Conservation (phyloP, 1,140 invertebrate species). For the Pachyrhynchus sulphureomaculatus region DNA sequence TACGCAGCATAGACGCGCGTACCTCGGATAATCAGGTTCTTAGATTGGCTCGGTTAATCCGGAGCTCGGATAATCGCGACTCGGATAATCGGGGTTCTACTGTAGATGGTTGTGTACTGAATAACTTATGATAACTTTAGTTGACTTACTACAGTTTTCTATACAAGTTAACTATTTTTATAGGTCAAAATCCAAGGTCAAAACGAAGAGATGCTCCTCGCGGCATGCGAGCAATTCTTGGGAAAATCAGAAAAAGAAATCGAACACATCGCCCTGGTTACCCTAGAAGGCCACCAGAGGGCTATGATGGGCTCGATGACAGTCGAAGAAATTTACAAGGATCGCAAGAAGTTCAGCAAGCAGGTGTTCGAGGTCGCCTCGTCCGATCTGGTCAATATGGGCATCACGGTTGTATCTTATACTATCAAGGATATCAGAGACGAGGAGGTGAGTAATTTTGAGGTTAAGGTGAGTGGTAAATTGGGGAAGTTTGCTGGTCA, state of each 20-base stretch:
- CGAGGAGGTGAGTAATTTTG: too few relatives aligned
- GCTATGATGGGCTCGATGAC: conserved; percentile 99
- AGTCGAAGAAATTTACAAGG: conserved; percentile 98
- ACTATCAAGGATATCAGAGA: conserved; percentile 97
- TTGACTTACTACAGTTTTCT: too few relatives aligned
- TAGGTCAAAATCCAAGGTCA: conserved; percentile 92
- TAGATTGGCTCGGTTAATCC: too few relatives aligned
- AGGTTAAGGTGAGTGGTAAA: too few relatives aligned
- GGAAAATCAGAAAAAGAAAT: conserved; percentile 90
- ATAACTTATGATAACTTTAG: too few relatives aligned
- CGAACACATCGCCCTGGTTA: conserved; percentile 90
- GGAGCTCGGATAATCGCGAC: too few relatives aligned
- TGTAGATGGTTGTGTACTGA: too few relatives aligned
- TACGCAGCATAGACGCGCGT: too few relatives aligned
- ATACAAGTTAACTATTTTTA: too few relatives aligned
- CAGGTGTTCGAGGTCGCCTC: conserved; percentile 94
- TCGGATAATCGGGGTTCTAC: too few relatives aligned
- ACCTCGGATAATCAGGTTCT: too few relatives aligned
- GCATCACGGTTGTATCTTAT: conserved; percentile 97
- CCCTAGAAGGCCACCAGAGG: conserved; percentile 94
- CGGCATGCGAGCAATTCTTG: conserved; percentile 95
- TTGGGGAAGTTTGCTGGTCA: too few relatives aligned
- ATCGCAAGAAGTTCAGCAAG: conserved; percentile 97
- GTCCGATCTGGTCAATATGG: conserved; percentile 96
- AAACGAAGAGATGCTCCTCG: conserved; percentile 94